Conservation (phyloP, 30 jellyfish, hydroid and myxozoan genomes). For the Turritopsis rubra region DNA sequence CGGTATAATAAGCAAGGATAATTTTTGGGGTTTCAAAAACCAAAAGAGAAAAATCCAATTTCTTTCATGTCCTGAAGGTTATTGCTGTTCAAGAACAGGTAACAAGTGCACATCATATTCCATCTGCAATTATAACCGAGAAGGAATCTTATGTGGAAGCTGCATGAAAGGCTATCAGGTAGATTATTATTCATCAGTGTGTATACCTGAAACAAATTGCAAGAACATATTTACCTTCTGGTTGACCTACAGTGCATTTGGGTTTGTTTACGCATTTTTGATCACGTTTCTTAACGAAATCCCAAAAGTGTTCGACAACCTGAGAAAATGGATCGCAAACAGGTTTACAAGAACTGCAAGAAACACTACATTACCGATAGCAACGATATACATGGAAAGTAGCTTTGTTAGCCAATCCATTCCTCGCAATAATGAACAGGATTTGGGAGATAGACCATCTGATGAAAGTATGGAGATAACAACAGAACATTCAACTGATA, state of each 20-base stretch:
- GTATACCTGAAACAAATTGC: conserved; percentile 12
- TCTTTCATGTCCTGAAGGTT: conserved; percentile 15
- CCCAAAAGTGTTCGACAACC: not conserved
- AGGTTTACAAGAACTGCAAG: not conserved
- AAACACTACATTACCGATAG: not conserved
- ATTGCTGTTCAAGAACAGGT: conserved; percentile 24
- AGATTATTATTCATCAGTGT: conserved; percentile 12
- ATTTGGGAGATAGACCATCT: too few relatives aligned
- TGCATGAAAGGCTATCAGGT: conserved; percentile 28
- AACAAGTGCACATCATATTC: conserved; percentile 16
- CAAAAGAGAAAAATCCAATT: not conserved
- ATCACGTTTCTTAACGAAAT: not conserved
- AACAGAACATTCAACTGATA: not conserved
- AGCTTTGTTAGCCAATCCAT: too few relatives aligned
- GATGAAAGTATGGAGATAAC: too few relatives aligned
- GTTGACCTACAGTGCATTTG: not conserved
- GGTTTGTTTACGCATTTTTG: not conserved
- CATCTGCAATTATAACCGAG: not conserved
- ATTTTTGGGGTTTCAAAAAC: conserved; percentile 30
- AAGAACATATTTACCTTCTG: conserved; percentile 8
- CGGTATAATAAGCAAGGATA: not conserved
- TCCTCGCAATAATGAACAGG: too few relatives aligned
- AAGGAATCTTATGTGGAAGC: conserved; percentile 6
- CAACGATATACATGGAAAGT: not conserved
- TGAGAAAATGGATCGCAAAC: not conserved